Evolutionary conservation across 2,888 invertebrate species (phyloP).

Genomic region (Pycnomerus fuliginosus): DNA sequence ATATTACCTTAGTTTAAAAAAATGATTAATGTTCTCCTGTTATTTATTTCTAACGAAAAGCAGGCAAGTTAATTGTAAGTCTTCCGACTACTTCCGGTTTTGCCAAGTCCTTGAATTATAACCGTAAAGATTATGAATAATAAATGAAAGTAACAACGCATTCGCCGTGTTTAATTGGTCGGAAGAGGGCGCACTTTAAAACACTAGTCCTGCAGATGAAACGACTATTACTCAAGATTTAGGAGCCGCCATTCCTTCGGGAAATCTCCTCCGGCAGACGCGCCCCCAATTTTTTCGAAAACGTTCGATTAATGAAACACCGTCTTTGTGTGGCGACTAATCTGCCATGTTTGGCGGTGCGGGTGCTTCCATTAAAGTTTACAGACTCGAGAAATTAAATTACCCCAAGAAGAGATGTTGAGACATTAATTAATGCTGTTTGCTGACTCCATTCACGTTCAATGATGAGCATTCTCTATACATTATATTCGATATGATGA

Average conservation of each 20-base stretch:
- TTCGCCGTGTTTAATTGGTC: conserved; percentile 28
- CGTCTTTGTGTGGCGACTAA: conserved; percentile 6
- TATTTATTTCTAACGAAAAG: no score
- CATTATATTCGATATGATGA: no score
- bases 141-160: conserved; percentile 13
- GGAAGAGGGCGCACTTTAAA: conserved; percentile 33
- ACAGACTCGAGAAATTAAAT: conserved; percentile 23
- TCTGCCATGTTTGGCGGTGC: conserved; percentile 9
- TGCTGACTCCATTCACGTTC: conserved; percentile 12
- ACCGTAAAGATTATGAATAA: conserved; percentile 20
- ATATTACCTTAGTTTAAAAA: no score
- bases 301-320: no score
- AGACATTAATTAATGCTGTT: conserved; percentile 22
- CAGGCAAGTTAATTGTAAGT: no score
- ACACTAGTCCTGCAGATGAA: conserved; percentile 27
- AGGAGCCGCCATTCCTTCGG: conserved; percentile 24
- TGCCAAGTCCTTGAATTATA: no score
- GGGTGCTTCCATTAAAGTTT: conserved; percentile 22
- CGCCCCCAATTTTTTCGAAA: conserved; percentile 10
- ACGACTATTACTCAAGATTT: conserved; percentile 28
- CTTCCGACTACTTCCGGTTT: no score
- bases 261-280: conserved; percentile 22
- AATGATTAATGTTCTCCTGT: no score
- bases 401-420: conserved; percentile 18
- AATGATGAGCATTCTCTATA: conserved; percentile 12